A percentile compares a stretch with the other conserved stretches of the same genome.
These are phyloP conservation scores for Micrasema longulum DNA, from an alignment of 1,140 invertebrate species.

Conservation along the genomic window DNA sequence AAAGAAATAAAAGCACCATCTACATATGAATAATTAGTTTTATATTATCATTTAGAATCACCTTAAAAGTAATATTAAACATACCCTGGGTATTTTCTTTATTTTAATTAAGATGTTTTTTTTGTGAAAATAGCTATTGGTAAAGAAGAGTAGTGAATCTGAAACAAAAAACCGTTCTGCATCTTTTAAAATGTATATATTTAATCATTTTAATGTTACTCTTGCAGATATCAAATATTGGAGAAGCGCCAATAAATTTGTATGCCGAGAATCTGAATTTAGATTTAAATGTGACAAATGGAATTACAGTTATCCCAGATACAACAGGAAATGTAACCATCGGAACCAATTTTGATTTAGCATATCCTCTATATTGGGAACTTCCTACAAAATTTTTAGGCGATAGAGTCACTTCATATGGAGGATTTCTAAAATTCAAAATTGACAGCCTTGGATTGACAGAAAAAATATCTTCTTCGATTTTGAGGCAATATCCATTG, in stretches of 20 bases:
- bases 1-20: no score
- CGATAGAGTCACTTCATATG: constrained; percentile 92
- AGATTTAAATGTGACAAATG: constrained; percentile 69
- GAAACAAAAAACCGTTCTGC: no score
- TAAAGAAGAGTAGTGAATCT: no score
- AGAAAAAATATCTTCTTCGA: constrained; percentile 69
- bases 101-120: no score
- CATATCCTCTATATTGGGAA: constrained; percentile 88
- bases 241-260: constrained; percentile 56
- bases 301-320: constrained; percentile 76
- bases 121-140: no score
- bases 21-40: not conserved
- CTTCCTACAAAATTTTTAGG: constrained; percentile 86
- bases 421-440: constrained; percentile 87
- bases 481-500: constrained; percentile 76
- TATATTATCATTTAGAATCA: no score
- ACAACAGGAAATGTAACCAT: constrained; percentile 74
- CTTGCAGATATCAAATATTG: constrained; percentile 61
- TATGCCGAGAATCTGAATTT: constrained; percentile 58
- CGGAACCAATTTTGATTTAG: constrained; percentile 73
- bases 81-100: no score
- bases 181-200: no score
- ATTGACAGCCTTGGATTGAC: constrained; percentile 76
- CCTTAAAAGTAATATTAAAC: no score
- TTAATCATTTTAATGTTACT: not conserved